Percentiles rank a stretch among this genome's conserved stretches.
These are phyloP conservation scores for Aplodontia rufa DNA, from an alignment of 2,113 vertebrate genomes.

Conservation along the genomic window DNA sequence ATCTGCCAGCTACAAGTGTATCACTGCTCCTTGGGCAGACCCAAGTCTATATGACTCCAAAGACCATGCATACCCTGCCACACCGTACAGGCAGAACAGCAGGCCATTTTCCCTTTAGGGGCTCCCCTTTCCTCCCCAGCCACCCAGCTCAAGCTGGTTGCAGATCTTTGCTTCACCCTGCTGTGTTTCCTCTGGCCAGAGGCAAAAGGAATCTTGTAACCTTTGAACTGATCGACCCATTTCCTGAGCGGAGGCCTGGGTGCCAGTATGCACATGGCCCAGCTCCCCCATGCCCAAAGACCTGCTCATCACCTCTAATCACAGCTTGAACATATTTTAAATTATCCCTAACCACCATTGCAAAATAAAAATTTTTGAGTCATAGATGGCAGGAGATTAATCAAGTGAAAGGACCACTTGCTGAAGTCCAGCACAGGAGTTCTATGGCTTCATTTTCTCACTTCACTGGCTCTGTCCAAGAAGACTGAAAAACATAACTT, in stretches of 20 bases:
- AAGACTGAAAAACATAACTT: not conserved
- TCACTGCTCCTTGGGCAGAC: not conserved
- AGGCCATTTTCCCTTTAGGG: not conserved
- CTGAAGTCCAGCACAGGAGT: not conserved
- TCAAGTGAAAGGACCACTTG: not conserved
- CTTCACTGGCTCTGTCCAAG: not conserved
- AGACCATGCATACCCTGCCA: not conserved
- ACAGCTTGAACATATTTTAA: slow-evolving; percentile 82
- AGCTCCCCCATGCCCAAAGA: slow-evolving; percentile 65
- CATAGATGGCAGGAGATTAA: slow-evolving; percentile 62
- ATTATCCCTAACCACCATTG: slow-evolving; percentile 72
- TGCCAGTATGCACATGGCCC: slow-evolving; percentile 71
- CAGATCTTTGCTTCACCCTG: not conserved
- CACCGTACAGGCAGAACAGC: not conserved
- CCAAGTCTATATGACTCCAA: not conserved
- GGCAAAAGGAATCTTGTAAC: slow-evolving; percentile 78
- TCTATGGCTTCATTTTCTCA: not conserved
- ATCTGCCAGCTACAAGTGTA: not conserved
- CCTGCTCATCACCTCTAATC: slow-evolving; percentile 24
- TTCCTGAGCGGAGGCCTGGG: slow-evolving; percentile 81
- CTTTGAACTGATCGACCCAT: slow-evolving; percentile 68
- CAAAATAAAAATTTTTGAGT: slow-evolving; percentile 77
- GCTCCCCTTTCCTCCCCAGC: not conserved
- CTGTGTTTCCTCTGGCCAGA: slow-evolving; percentile 76
- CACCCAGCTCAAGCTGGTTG: slow-evolving; percentile 1